phyloP scores from a whole-genome alignment of 1,140 invertebrate genomes.

The Araneus ventricosus region DNA sequence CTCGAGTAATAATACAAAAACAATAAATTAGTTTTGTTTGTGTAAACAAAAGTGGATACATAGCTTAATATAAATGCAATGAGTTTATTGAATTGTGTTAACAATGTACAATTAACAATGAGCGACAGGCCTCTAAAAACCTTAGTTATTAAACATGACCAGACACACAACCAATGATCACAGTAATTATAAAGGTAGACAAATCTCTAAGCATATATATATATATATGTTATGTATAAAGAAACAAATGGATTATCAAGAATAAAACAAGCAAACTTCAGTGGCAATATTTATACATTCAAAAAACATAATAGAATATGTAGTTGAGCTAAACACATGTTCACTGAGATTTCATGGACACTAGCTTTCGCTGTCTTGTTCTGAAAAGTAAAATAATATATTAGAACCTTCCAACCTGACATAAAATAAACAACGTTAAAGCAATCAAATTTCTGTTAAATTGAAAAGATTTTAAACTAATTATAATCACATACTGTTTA shows the following conservation, averaged over 20 bases:
- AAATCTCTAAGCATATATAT: conserved; percentile 26
- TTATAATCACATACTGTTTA: too few relatives aligned
- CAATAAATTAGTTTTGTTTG: not conserved
- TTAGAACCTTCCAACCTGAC: too few relatives aligned
- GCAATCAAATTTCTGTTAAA: too few relatives aligned
- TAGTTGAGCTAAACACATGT: conserved; percentile 76
- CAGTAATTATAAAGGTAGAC: conserved; percentile 43
- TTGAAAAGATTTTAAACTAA: too few relatives aligned
- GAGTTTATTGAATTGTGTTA: conserved; percentile 66
- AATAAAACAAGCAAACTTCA: conserved; percentile 53
- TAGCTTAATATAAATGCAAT: conserved; percentile 43
- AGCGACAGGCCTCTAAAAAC: conserved; percentile 64
- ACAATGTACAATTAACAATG: conserved; percentile 56
- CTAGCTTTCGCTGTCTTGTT: conserved; percentile 89
- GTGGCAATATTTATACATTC: conserved; percentile 40
- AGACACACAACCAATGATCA: conserved; percentile 64
- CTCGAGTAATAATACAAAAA: not conserved
- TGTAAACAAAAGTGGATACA: not conserved
- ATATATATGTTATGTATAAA: conserved; percentile 2
- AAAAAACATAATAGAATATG: conserved; percentile 40
- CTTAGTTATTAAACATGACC: conserved; percentile 56
- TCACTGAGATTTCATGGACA: conserved; percentile 94
- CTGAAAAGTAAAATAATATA: conserved; percentile 78
- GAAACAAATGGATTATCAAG: conserved; percentile 37
- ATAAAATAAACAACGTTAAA: too few relatives aligned